phyloP scores from a whole-genome alignment of 2,888 invertebrate genomes.

The Polydrusus pterygomalis region DNA sequence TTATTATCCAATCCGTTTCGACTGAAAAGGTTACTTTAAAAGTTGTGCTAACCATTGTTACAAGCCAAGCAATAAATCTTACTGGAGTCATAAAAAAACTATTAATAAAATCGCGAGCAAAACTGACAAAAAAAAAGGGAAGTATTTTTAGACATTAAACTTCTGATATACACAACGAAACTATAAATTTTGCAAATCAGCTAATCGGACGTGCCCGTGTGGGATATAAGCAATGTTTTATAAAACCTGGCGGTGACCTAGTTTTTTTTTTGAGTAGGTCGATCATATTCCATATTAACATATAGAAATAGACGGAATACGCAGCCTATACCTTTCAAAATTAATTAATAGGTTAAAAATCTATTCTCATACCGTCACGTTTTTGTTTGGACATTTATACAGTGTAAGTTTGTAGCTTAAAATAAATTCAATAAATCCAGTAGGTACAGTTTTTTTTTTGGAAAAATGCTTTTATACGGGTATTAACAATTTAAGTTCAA shows the following conservation, averaged over 20 bases:
- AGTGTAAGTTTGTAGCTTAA: too few species aligned
- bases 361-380: too few species aligned
- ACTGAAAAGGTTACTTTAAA: not conserved
- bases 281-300: not conserved
- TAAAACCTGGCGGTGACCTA: conserved; percentile 36
- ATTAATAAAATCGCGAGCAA: not conserved
- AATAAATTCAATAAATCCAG: too few species aligned
- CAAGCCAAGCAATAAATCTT: not conserved
- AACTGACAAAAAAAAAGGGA: not conserved
- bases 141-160: not conserved
- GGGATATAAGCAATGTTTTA: conserved; percentile 1
- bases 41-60: conserved; percentile 4
- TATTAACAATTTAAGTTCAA: too few species aligned
- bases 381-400: too few species aligned
- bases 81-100: not conserved
- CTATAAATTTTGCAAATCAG: conserved; percentile 14
- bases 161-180: too few species aligned
- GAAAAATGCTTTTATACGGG: too few species aligned
- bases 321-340: not conserved
- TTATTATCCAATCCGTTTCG: conserved; percentile 1
- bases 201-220: not conserved
- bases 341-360: too few species aligned
- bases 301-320: not conserved
- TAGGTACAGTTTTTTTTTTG: too few species aligned
- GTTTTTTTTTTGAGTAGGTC: conserved; percentile 22